Evolutionary conservation across 2,888 invertebrate species (phyloP).

Genomic region (Meta bourneti): DNA sequence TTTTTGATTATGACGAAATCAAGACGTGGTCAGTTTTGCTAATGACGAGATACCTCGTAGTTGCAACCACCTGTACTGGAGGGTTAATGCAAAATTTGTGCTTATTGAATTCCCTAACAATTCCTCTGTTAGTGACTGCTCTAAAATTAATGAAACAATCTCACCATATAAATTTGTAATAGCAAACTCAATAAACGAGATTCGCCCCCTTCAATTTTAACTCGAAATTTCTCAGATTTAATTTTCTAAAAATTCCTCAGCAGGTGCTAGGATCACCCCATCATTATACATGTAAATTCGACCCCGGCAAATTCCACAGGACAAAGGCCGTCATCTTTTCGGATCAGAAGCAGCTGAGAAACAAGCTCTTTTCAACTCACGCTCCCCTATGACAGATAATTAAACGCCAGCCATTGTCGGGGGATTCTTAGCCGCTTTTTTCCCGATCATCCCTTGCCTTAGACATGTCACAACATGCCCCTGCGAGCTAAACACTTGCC

Average conservation of each 20-base stretch:
- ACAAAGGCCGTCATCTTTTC: constrained; percentile 63
- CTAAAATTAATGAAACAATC: too few relatives aligned
- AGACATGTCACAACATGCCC: constrained; percentile 44
- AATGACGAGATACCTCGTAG: too few relatives aligned
- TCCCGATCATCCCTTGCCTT: constrained; percentile 11
- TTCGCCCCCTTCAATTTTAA: too few relatives aligned
- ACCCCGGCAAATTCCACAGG: constrained; percentile 20
- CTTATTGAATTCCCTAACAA: too few relatives aligned
- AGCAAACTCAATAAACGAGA: too few relatives aligned
- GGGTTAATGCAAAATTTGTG: too few relatives aligned
- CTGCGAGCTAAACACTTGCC: constrained; percentile 20
- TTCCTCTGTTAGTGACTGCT: too few relatives aligned
- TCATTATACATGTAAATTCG: constrained; percentile 56
- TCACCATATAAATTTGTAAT: too few relatives aligned
- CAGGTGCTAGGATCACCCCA: background rate
- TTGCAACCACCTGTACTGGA: too few relatives aligned
- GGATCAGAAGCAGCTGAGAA: constrained; percentile 61
- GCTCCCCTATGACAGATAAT: constrained; percentile 65
- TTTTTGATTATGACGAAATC: too few relatives aligned
- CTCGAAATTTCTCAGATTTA: background rate
- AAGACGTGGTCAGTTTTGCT: too few relatives aligned
- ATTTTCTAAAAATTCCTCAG: background rate
- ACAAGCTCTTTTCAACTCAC: constrained; percentile 31
- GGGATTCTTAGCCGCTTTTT: background rate
- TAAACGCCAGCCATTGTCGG: constrained; percentile 35